Evolutionary conservation across 2,888 invertebrate genomes (phyloP).

Genomic region (Notodonta dromedarius): DNA sequence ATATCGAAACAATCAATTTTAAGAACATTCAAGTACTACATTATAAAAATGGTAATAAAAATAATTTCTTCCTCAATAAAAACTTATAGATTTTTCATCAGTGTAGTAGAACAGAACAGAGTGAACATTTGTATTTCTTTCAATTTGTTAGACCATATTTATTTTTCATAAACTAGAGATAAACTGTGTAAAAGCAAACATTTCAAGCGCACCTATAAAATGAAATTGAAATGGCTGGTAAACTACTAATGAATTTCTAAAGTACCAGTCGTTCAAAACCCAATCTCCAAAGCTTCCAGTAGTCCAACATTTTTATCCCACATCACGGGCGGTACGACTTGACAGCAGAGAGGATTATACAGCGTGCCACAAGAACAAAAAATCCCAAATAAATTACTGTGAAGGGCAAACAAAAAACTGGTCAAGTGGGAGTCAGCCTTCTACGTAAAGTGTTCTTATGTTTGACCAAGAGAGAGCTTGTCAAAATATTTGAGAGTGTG

Average conservation of each 20-base stretch:
- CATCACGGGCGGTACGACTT: slow-evolving; percentile 49
- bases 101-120: no score
- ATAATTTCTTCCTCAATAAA: no score
- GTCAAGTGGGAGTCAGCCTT: neutral
- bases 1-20: neutral
- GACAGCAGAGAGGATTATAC: slow-evolving; percentile 60
- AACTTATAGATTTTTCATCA: no score
- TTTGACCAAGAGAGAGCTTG: neutral
- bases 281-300: slow-evolving; percentile 25
- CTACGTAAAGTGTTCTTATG: slow-evolving; percentile 1
- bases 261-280: slow-evolving; percentile 1
- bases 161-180: no score
- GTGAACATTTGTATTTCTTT: no score
- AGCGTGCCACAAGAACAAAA: slow-evolving; percentile 43
- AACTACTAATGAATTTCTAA: neutral
- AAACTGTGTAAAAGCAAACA: no score
- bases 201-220: no score
- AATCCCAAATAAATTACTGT: slow-evolving; percentile 42
- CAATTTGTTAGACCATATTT: no score
- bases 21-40: no score
- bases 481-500: slow-evolving; percentile 1
- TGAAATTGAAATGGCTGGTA: no score
- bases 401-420: slow-evolving; percentile 40
- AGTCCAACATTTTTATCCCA: slow-evolving; percentile 51
- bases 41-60: no score